A percentile compares a stretch with the other conserved stretches of the same genome.
phyloP scores from a whole-genome alignment of 1,140 invertebrate species.

The Lethocerus indicus region DNA sequence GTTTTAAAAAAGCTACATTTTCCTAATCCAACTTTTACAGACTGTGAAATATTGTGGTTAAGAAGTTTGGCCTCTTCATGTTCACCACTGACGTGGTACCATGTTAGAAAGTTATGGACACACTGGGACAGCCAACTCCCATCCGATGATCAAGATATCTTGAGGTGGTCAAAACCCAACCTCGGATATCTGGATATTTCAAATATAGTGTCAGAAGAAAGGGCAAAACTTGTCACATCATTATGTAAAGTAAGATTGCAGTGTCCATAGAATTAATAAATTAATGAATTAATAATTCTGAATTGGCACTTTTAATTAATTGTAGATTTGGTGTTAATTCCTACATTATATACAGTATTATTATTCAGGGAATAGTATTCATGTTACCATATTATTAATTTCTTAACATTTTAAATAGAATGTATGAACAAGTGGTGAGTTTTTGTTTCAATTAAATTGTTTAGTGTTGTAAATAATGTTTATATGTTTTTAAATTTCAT shows the following conservation, averaged over 20 bases:
- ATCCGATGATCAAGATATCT: not conserved
- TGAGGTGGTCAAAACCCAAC: not conserved
- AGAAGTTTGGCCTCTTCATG: not conserved
- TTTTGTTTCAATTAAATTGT: too few species aligned
- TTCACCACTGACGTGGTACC: not conserved
- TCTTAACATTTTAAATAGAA: too few species aligned
- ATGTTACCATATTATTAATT: too few species aligned
- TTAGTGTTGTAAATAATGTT: too few species aligned
- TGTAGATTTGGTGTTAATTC: too few species aligned
- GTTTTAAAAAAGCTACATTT: not conserved
- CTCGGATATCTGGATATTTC: not conserved
- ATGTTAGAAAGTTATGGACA: not conserved
- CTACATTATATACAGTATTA: too few species aligned
- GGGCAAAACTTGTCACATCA: not conserved
- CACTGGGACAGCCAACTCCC: not conserved
- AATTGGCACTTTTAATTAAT: too few species aligned
- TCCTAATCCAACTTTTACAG: not conserved
- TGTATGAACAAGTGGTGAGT: too few species aligned
- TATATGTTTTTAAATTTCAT: too few species aligned
- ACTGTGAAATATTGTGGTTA: conserved; percentile 1
- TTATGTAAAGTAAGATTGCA: not conserved
- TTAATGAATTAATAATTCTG: too few species aligned
- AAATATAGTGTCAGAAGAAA: too few species aligned
- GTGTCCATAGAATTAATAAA: not conserved
- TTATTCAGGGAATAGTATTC: too few species aligned